These are phyloP conservation scores for Chromoteleia sp. DNA, from an alignment of 2,888 invertebrate genomes.

Conservation along the genomic window DNA sequence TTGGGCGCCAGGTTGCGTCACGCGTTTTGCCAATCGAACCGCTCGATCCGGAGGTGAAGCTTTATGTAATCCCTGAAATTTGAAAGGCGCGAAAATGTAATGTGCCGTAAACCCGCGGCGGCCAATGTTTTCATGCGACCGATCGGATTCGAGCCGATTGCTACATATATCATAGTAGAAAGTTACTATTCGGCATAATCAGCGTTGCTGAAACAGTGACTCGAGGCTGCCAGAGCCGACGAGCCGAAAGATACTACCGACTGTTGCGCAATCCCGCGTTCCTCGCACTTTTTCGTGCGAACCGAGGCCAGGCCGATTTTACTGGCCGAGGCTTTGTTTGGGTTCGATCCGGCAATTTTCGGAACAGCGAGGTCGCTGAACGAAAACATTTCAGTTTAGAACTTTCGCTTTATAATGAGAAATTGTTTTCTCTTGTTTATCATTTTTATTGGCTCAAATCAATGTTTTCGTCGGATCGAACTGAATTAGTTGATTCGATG, in stretches of 20 bases:
- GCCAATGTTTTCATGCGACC: constrained; percentile 57
- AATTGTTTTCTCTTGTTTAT: no score
- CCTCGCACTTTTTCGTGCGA: constrained; percentile 47
- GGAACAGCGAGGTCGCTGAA: no score
- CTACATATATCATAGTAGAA: constrained; percentile 57
- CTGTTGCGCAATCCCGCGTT: constrained; percentile 31
- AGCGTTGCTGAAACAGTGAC: constrained; percentile 49
- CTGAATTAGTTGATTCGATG: no score
- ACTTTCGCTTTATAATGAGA: constrained; percentile 17
- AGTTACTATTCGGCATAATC: constrained; percentile 57
- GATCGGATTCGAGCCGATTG: constrained; percentile 55
- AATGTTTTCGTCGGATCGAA: no score
- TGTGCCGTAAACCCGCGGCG: constrained; percentile 50
- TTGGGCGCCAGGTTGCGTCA: constrained; percentile 50
- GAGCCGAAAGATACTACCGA: constrained; percentile 32
- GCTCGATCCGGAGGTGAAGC: constrained; percentile 37
- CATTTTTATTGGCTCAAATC: no score
- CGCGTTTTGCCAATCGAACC: constrained; percentile 47
- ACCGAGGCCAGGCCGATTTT: constrained; percentile 21
- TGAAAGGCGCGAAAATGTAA: constrained; percentile 65
- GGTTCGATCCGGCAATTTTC: no score
- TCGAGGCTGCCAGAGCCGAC: constrained; percentile 42
- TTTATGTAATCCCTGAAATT: constrained; percentile 66
- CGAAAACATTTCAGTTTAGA: constrained; percentile 1
- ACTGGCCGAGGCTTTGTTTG: constrained; percentile 8